phyloP scores from a whole-genome alignment of 1,140 invertebrate genomes.

The Drosophila tsacasi region DNA sequence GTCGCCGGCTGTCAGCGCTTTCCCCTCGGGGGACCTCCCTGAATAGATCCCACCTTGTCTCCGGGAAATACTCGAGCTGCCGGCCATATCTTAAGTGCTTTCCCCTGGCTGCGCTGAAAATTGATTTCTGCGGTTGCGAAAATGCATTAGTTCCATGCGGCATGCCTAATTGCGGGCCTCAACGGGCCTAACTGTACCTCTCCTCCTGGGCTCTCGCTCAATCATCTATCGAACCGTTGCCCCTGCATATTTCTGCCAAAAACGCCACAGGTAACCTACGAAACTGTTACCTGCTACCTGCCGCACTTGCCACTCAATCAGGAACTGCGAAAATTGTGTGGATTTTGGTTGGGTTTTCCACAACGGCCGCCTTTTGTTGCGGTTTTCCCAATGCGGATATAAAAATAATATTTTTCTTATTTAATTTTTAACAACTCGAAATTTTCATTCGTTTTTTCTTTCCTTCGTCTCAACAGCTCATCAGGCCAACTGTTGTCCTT shows the following conservation, averaged over 20 bases:
- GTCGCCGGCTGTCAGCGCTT: constrained; percentile 63
- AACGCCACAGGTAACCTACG: constrained; percentile 48
- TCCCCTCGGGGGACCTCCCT: constrained; percentile 39
- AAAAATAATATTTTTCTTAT: constrained; percentile 50
- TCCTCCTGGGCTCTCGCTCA: constrained; percentile 40
- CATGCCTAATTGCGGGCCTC: constrained; percentile 59
- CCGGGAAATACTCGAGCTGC: constrained; percentile 50
- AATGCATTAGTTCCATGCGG: constrained; percentile 63
- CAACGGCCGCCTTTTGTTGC: constrained; percentile 12
- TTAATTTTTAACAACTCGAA: constrained; percentile 20
- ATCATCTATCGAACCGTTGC: constrained; percentile 59
- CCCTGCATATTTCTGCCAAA: constrained; percentile 52
- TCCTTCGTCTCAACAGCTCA: background rate
- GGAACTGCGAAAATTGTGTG: constrained; percentile 50
- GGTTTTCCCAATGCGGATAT: constrained; percentile 39
- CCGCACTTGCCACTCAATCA: constrained; percentile 67
- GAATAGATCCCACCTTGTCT: constrained; percentile 48
- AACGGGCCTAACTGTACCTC: constrained; percentile 44
- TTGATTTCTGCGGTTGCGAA: constrained; percentile 71
- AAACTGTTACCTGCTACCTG: constrained; percentile 32
- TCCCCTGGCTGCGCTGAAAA: constrained; percentile 57
- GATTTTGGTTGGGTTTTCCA: constrained; percentile 47
- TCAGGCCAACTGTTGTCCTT: constrained; percentile 46
- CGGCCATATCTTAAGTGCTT: constrained; percentile 48
- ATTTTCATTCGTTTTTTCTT: constrained; percentile 15